Percentiles rank a stretch among this genome's conserved stretches.
These are phyloP conservation scores for Automeris io DNA, from an alignment of 2,888 invertebrate species.

Conservation along the genomic window DNA sequence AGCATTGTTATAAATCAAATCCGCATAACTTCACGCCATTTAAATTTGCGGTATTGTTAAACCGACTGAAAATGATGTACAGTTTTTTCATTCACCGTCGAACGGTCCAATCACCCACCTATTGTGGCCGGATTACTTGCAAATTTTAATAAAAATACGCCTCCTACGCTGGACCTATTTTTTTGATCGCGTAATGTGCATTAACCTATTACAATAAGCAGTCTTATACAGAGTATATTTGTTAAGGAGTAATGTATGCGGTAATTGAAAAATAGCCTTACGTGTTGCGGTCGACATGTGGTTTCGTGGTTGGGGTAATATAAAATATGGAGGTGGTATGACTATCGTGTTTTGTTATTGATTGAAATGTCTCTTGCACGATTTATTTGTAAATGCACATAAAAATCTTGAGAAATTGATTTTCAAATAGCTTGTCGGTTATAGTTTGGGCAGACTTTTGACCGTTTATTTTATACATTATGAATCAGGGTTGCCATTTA, in stretches of 20 bases:
- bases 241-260: slow-evolving; percentile 13
- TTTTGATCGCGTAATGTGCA: slow-evolving; percentile 20
- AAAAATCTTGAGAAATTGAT: slow-evolving; percentile 7
- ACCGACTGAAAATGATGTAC: slow-evolving; percentile 23
- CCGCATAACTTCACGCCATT: slow-evolving; percentile 15
- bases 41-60: slow-evolving; percentile 43
- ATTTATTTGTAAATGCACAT: slow-evolving; percentile 15
- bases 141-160: slow-evolving; percentile 39
- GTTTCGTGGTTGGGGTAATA: slow-evolving; percentile 49
- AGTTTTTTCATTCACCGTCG: slow-evolving; percentile 24
- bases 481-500: no score
- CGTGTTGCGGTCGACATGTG: slow-evolving; percentile 14
- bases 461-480: neutral
- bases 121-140: slow-evolving; percentile 66
- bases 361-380: slow-evolving; percentile 53
- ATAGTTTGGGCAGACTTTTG: neutral
- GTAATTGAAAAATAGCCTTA: slow-evolving; percentile 16
- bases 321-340: slow-evolving; percentile 42
- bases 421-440: neutral
- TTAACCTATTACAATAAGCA: slow-evolving; percentile 15
- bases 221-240: neutral
- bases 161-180: slow-evolving; percentile 12
- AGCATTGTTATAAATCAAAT: slow-evolving; percentile 5
- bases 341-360: slow-evolving; percentile 46
- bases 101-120: slow-evolving; percentile 45